phyloP scores from a whole-genome alignment of 92 coral and sea anemone genomes.

The Siderastrea siderea region DNA sequence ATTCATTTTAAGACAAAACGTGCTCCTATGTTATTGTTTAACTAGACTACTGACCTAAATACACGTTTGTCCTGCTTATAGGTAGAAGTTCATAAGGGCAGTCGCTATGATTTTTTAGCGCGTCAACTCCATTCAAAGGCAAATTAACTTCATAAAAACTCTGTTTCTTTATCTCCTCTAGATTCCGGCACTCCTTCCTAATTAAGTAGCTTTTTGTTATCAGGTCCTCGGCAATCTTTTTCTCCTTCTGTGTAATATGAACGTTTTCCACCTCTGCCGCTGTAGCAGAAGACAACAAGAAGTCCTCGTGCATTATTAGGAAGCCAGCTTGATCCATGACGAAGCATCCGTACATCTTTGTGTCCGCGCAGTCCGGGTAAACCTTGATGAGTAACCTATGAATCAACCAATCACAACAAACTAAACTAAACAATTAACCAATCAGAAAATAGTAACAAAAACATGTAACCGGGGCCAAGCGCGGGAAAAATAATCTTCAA shows the following conservation, averaged over 20 bases:
- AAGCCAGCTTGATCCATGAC: constrained; percentile 75
- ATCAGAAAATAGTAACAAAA: no score
- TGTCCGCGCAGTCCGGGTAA: constrained; percentile 59
- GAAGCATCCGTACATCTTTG: constrained; percentile 49
- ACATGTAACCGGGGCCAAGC: no score
- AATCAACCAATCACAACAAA: background rate
- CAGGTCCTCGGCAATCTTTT: constrained; percentile 58
- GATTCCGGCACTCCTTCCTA: constrained; percentile 49
- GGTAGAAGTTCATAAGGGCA: constrained; percentile 28
- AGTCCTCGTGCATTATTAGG: constrained; percentile 62
- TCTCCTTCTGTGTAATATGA: constrained; percentile 68
- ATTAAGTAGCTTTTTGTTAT: constrained; percentile 46
- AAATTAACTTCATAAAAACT: constrained; percentile 68
- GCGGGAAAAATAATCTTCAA: no score
- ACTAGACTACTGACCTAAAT: constrained; percentile 28
- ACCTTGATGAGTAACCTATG: constrained; percentile 62
- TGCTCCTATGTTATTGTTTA: background rate
- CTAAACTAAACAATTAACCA: background rate
- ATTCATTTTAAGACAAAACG: background rate
- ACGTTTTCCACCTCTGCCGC: constrained; percentile 40
- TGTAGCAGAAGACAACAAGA: constrained; percentile 49
- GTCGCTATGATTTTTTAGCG: background rate
- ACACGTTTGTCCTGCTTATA: constrained; percentile 52
- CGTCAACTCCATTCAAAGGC: background rate
- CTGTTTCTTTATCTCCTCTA: constrained; percentile 37